Base-by-base conservation (phyloP, 2,888 invertebrate genomes). In the Argyra leucocephala region DNA sequence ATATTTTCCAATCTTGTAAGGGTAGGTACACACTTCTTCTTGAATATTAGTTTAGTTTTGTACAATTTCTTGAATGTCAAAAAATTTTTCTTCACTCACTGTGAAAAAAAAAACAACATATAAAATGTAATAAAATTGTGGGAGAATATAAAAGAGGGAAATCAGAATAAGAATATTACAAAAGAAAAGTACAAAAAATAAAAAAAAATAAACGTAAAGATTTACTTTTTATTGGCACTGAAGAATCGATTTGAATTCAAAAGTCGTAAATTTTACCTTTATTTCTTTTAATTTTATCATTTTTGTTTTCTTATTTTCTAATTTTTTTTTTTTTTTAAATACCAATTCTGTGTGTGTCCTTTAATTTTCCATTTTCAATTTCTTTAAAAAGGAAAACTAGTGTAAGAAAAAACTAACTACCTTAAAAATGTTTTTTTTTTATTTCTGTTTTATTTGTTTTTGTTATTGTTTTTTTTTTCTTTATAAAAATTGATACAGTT, bases 231-330 rank as follows among this genome's bases (percentile, higher is more conserved):
- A 48, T 48, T 48, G 48, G 48, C 48, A 48, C 48, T 48, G 48
- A 48, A 48, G 48, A 48, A 48, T 48, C 48, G 48, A 48, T 48
- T 48, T 48, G 48, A 48, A 48, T 48, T 48, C 48, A 18, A 48
- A 48, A 48, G 48, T 48, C 18, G 48, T 48, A 48, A 48, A 48
- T 18, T 48, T 48, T 48, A 7, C 31, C 31, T 31, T 31, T 31
- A 31, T 31, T 31, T 31, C 31, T 31, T 31, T 31, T 31, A 7
- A 5, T 37, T 37, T 10, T 10, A 37, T 48, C 18, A 48, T 12
- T 48, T 48, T 48, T 48, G 5, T 18, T 3, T 48, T 48, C 18
- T n/a, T 2, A 18, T 48, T 2, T 18, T 48, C 2, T 48, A 3
- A 15, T 48, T 48, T 48, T 48, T n/a, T 48, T 1, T 3, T 48